Base-by-base conservation (phyloP, 2,888 invertebrate genomes). In the Drosophila flavopinicola region DNA sequence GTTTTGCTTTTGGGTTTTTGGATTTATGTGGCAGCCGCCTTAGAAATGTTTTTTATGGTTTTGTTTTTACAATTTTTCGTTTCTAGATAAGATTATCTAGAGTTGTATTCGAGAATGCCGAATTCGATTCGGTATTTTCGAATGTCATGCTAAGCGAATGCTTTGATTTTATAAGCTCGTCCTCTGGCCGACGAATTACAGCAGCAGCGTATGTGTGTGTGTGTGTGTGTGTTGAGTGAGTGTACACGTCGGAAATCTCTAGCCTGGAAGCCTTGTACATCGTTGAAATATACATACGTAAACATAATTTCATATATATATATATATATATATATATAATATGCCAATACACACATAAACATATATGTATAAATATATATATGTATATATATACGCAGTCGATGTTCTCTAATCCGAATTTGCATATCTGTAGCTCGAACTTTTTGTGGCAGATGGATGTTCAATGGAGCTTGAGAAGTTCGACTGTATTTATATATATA, bases 181-280 rank as follows among this genome's bases (percentile, higher is more conserved):
- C 49, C 42, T 66, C 47, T 60, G 27, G 20, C 45, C 41, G 56
- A 49, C 59, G 66, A 71, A 64, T 30, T 39, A 60, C 32, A 75
- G 60, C 69, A 70, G 75, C 73, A 63, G 75, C 54, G 41, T 47
- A 32, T 52, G 38, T 63, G 30, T 72, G 7, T 49, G n/a, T 41
- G 38, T 64, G 20, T 54, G 25, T 44, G 38, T 35, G 24, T 37
- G 17, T 38, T 42, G 39, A 37, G 51, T 65, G 30, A 57, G 65
- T 74, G 60, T 66, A 72, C 65, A 73, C 66, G 47, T 68, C 49
- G 69, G 58, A 79, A 77, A 69, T 70, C 54, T 78, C 51, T 75
- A 67, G 86, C 82, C 64, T 84, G 83, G 83, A 84, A 84, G 83
- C 87, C 83, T 86, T 76, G 69, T 78, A 85, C 85, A 83, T 85